Base-by-base conservation (phyloP, 2,113 vertebrate genomes). In the Brachyhypopomus occidentalis region DNA sequence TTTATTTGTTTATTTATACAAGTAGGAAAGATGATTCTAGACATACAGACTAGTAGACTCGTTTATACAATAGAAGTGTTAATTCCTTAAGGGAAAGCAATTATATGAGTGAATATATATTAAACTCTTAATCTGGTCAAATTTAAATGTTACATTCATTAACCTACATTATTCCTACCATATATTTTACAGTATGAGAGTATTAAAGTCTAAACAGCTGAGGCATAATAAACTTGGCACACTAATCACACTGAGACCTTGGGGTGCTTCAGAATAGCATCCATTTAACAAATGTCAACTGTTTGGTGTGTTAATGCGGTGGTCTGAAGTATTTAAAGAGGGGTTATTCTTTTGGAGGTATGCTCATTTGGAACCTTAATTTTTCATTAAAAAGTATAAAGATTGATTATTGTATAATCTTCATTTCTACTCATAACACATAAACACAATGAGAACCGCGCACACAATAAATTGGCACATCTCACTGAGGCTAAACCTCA, bases 351-450 rank as follows among this genome's bases (percentile, higher is more conserved):
- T 75, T 52, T 69, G 62, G 58, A 30, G 75, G 64, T 81, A 22
- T 41, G 36, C 12, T 67, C 16, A 67, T 67, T 67, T 67, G 64
- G 34, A 41, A 41, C n/a, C 20, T 59, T 69, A 81, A 81, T 76
- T 81, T 75, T 76, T 66, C 41, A 81, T 81, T 81, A 69, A 70
- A 70, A 41, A n/a, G 64, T 70, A 22, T 64, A 41, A 75, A 64
- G 72, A 75, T 69, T 81, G 75, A 70, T 75, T 73, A 60, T 62
- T 72, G 7, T 52, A 12, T 52, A 52, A 67, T 16, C 27, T 36
- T 20, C 71, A 80, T 66, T 48, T 62, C 30, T 56, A 34, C 62
- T 41, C 60, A 67, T n/a, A 81, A 75, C n/a, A 66, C 19, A 70
- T 52, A 52, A 52, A 52, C 66, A 67, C 64, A 69, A 16, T 69